Evolutionary conservation across 2,888 invertebrate genomes (phyloP).

Genomic region (Atherix ibis): DNA sequence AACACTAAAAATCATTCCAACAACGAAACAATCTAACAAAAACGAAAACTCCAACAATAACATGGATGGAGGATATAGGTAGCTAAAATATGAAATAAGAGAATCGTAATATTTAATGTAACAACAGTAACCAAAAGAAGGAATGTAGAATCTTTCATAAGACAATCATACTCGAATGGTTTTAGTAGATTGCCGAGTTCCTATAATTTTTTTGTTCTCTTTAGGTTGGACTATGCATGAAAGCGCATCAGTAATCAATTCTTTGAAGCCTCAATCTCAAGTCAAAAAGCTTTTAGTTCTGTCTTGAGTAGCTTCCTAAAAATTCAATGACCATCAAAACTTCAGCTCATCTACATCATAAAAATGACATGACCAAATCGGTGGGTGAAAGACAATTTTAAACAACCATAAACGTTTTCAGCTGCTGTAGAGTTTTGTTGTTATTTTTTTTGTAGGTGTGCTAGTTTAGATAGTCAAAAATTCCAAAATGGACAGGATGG

Average conservation of each 20-base stretch:
- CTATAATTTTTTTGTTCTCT: not conserved
- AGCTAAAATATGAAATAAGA: not conserved
- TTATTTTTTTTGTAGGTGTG: no score
- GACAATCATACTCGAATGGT: not conserved
- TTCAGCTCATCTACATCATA: slow-evolving; percentile 5
- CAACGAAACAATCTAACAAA: slow-evolving; percentile 1
- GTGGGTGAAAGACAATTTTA: not conserved
- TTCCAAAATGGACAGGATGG: not conserved
- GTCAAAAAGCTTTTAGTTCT: slow-evolving; percentile 10
- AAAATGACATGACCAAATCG: slow-evolving; percentile 4
- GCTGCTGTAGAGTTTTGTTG: no score
- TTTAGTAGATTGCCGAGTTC: not conserved
- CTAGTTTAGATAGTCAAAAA: no score
- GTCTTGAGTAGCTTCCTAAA: slow-evolving; percentile 9
- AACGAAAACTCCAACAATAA: no score
- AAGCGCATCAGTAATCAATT: not conserved
- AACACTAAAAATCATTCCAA: slow-evolving; percentile 6
- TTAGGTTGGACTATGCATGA: not conserved
- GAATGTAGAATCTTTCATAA: not conserved
- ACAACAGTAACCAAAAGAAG: no score
- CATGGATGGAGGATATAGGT: not conserved
- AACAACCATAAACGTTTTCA: no score
- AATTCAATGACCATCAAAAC: slow-evolving; percentile 8
- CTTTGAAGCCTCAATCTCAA: slow-evolving; percentile 3
- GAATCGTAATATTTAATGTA: not conserved